A percentile compares a stretch with the other conserved stretches of the same genome.
Evolutionary conservation across 2,113 vertebrate genomes (phyloP).

Genomic region (Ovis canadensis): DNA sequence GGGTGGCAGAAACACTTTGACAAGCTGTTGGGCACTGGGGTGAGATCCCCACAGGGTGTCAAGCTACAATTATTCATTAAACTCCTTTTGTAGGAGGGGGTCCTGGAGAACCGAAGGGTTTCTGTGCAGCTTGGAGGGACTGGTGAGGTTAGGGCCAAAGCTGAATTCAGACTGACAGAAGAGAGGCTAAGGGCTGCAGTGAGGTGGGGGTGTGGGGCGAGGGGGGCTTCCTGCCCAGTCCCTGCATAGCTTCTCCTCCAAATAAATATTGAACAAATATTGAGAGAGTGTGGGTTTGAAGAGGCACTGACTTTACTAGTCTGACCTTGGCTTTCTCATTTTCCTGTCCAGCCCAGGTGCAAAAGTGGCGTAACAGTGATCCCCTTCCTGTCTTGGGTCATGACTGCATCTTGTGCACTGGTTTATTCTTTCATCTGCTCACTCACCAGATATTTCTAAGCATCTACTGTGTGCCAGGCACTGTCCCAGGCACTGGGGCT

Average conservation of each 20-base stretch:
- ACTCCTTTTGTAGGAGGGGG: neutral
- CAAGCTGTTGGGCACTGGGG: neutral
- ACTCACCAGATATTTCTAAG: neutral
- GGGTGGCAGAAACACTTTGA: neutral
- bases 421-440: neutral
- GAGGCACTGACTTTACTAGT: neutral
- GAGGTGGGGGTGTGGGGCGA: accelerated
- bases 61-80: neutral
- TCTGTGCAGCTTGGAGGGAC: neutral
- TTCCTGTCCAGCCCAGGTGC: neutral
- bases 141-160: neutral
- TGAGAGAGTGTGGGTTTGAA: neutral
- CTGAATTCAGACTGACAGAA: neutral
- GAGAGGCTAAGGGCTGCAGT: neutral
- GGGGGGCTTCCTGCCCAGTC: neutral
- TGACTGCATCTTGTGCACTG: neutral
- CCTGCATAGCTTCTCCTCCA: neutral
- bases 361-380: neutral
- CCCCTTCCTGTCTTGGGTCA: neutral
- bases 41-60: neutral
- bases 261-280: constrained; percentile 18
- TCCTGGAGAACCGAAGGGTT: neutral
- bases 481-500: neutral
- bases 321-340: neutral
- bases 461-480: neutral